A percentile compares a stretch with the other conserved stretches of the same genome.
These are phyloP conservation scores for Cyprinodon brontotheroides DNA, from an alignment of 2,113 vertebrate genomes.

Conservation along the genomic window DNA sequence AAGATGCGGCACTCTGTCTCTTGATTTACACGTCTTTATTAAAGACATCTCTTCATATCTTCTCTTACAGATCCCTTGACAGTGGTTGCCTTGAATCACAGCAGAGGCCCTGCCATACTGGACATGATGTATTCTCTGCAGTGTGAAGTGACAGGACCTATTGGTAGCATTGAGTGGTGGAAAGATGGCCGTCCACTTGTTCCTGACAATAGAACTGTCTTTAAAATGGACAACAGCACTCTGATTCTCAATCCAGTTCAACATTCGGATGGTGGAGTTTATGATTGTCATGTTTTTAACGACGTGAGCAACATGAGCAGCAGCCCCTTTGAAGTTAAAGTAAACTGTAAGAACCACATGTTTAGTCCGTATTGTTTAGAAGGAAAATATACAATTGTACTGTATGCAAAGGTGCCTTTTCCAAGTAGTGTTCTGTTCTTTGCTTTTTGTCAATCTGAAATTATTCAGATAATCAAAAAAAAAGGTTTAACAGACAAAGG, in stretches of 20 bases:
- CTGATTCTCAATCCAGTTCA: constrained; percentile 9
- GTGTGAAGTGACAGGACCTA: constrained; percentile 54
- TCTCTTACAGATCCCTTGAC: constrained; percentile 57
- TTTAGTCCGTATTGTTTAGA: neutral
- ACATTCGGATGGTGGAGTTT: constrained; percentile 55
- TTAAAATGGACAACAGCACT: constrained; percentile 3
- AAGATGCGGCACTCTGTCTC: too few species aligned
- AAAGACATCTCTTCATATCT: neutral
- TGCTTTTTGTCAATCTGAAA: neutral
- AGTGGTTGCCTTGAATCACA: constrained; percentile 23
- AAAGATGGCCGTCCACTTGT: constrained; percentile 25
- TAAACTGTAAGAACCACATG: constrained; percentile 66
- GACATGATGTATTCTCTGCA: constrained; percentile 43
- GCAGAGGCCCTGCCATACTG: constrained; percentile 30
- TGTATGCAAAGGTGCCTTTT: neutral
- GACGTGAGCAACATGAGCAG: constrained; percentile 65
- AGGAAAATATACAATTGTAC: neutral
- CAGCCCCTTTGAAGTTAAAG: constrained; percentile 17
- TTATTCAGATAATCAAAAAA: neutral
- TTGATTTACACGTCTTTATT: neutral
- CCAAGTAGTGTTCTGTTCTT: neutral
- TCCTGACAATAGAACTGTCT: constrained; percentile 11
- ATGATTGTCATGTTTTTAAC: constrained; percentile 62
- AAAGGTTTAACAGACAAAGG: neutral
- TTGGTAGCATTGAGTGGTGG: constrained; percentile 59